These are phyloP conservation scores for Aphidoletes aphidimyza DNA, from an alignment of 2,888 invertebrate species.

Conservation along the genomic window DNA sequence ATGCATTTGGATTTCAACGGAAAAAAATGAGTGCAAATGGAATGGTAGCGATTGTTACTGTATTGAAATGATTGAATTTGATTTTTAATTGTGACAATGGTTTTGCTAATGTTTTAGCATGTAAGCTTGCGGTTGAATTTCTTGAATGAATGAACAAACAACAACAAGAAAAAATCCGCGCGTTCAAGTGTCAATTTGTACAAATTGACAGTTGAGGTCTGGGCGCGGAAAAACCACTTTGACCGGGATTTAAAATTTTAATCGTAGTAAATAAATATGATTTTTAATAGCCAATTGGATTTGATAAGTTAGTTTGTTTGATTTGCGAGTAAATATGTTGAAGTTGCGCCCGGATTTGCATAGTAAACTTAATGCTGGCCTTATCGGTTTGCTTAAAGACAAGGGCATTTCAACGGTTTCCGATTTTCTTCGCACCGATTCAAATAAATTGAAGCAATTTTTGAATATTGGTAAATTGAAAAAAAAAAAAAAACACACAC, in stretches of 20 bases:
- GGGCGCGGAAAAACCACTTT: background rate
- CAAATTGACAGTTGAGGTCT: background rate
- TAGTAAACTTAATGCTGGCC: background rate
- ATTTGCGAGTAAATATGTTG: background rate
- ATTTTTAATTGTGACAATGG: no score
- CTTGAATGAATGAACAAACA: no score
- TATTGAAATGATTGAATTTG: no score
- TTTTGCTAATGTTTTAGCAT: no score
- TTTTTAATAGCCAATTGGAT: no score
- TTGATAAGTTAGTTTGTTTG: background rate
- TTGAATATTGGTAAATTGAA: conserved; percentile 5
- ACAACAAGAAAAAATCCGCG: background rate
- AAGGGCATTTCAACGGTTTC: background rate
- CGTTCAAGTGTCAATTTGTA: background rate
- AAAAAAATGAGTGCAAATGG: no score
- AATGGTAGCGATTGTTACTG: no score
- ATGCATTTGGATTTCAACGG: no score
- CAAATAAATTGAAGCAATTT: background rate
- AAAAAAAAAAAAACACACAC: background rate
- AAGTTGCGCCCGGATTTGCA: background rate
- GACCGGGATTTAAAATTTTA: background rate
- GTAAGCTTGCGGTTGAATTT: no score
- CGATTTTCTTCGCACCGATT: background rate
- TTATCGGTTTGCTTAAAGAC: background rate
- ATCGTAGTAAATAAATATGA: background rate